Evolutionary conservation across 2,797 vertebrate species (phyloP).

Genomic region (Tinamus major): DNA sequence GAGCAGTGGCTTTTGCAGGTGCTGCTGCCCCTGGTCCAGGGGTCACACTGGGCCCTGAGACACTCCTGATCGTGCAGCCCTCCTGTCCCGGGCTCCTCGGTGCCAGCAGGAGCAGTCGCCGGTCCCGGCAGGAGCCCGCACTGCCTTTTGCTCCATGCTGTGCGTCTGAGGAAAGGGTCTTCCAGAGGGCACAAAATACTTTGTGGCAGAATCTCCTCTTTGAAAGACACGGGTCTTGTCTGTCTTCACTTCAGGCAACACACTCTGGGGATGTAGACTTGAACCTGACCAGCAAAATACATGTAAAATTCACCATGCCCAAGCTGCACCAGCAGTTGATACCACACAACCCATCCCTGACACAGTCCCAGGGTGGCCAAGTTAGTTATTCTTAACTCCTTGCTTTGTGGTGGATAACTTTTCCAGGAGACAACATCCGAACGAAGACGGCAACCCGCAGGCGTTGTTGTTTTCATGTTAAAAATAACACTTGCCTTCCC

Average conservation of each 20-base stretch:
- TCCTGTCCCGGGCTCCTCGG: neutral
- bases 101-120: rapidly evolving
- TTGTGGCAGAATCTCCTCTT: too few relatives aligned
- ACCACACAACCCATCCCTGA: neutral
- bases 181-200: neutral
- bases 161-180: neutral
- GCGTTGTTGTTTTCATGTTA: neutral
- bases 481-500: neutral
- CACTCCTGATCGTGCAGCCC: neutral
- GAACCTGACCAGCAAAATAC: neutral
- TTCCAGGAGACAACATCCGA: neutral
- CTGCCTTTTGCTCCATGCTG: neutral
- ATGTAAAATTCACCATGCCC: neutral
- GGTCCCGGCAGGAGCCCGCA: neutral
- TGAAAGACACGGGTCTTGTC: too few relatives aligned
- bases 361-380: too few relatives aligned
- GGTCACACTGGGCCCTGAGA: neutral
- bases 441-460: neutral
- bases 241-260: too few relatives aligned
- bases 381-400: neutral
- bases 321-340: neutral
- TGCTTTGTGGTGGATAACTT: neutral
- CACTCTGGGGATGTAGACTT: neutral
- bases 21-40: neutral
- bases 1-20: neutral